These are phyloP conservation scores for Drosophila planitibia DNA, from an alignment of 2,888 invertebrate genomes.

Conservation along the genomic window DNA sequence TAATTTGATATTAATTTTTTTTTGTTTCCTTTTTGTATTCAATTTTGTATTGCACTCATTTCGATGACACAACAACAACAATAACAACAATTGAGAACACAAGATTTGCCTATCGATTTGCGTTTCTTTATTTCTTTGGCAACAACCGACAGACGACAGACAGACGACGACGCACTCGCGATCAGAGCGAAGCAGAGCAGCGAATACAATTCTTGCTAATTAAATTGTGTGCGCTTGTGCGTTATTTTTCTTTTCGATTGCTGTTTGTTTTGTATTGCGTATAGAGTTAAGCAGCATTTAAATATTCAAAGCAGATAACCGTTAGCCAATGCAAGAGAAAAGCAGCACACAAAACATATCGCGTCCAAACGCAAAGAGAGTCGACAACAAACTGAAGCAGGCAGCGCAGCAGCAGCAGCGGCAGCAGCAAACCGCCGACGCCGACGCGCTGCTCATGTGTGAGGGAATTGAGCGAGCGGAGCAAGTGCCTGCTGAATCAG, in stretches of 20 bases:
- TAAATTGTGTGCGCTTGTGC: slow-evolving; percentile 40
- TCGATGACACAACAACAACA: slow-evolving; percentile 42
- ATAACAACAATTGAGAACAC: slow-evolving; percentile 5
- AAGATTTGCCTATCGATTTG: slow-evolving; percentile 42
- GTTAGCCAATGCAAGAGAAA: slow-evolving; percentile 32
- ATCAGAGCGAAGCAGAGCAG: slow-evolving; percentile 31
- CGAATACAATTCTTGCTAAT: slow-evolving; percentile 47
- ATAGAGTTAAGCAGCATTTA: slow-evolving; percentile 57
- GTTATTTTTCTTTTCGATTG: slow-evolving; percentile 15
- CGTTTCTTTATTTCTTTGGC: slow-evolving; percentile 37
- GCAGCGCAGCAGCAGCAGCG: slow-evolving; percentile 55
- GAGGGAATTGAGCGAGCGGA: slow-evolving; percentile 64
- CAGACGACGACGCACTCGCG: slow-evolving; percentile 47
- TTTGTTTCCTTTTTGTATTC: slow-evolving; percentile 1
- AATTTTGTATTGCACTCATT: slow-evolving; percentile 56
- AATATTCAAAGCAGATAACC: slow-evolving; percentile 60
- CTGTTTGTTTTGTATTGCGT: slow-evolving; percentile 41
- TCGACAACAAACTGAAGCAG: slow-evolving; percentile 65
- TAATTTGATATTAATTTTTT: background rate
- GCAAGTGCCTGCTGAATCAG: slow-evolving; percentile 44
- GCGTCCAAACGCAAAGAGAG: slow-evolving; percentile 75
- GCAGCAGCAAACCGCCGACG: slow-evolving; percentile 48
- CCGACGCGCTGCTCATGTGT: slow-evolving; percentile 51
- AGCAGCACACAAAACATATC: slow-evolving; percentile 38
- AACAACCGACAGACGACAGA: slow-evolving; percentile 30